Evolutionary conservation across 2,797 vertebrate genomes (phyloP).

Genomic region (Chelon auratus): DNA sequence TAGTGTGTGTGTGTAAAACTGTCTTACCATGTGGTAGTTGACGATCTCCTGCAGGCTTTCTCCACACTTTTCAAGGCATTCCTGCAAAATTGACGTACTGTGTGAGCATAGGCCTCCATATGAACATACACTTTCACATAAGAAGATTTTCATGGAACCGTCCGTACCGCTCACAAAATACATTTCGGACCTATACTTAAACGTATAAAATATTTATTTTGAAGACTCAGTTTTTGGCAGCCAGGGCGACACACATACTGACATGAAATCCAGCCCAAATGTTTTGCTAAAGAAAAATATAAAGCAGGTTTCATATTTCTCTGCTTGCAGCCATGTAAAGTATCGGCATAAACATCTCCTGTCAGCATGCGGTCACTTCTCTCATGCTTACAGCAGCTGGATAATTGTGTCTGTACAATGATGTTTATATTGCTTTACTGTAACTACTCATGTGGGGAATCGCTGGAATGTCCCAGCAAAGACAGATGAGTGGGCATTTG

Average conservation of each 20-base stretch:
- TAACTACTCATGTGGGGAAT: constrained; percentile 56
- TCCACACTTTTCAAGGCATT: constrained; percentile 95
- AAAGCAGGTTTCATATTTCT: constrained; percentile 48
- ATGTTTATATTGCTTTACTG: constrained; percentile 45
- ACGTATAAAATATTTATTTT: neutral
- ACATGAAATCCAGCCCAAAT: constrained; percentile 43
- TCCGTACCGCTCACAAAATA: neutral
- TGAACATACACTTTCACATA: neutral
- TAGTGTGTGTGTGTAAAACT: constrained; percentile 12
- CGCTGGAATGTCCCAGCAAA: constrained; percentile 51
- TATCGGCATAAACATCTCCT: constrained; percentile 50
- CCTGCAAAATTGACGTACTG: constrained; percentile 79
- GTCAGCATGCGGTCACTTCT: constrained; percentile 38
- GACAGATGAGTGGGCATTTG: constrained; percentile 22
- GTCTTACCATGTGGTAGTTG: constrained; percentile 96
- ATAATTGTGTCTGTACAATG: constrained; percentile 46
- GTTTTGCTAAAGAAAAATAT: constrained; percentile 45
- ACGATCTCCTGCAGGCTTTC: constrained; percentile 97
- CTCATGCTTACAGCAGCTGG: constrained; percentile 55
- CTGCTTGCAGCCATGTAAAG: constrained; percentile 48
- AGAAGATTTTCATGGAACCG: neutral
- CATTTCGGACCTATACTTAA: neutral
- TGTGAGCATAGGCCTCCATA: constrained; percentile 6
- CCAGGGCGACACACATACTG: neutral
- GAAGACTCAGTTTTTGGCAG: neutral